These are phyloP conservation scores for Chrysolophus pictus DNA, from an alignment of 2,797 vertebrate genomes.

Conservation along the genomic window DNA sequence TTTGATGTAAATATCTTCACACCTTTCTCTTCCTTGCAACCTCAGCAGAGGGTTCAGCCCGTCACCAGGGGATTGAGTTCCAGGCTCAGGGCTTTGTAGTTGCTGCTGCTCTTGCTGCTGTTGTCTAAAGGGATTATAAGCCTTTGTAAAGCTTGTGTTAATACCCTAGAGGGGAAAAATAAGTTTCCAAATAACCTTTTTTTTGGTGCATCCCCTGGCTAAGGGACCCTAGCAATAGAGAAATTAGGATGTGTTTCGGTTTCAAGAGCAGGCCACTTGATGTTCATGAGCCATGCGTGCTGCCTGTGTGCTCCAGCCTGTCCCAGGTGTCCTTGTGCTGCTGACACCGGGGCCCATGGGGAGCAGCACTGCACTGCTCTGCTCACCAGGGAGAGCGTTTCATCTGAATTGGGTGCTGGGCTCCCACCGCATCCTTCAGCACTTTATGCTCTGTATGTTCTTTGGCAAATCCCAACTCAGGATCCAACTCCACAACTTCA, in stretches of 20 bases:
- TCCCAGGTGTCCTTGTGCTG: neutral
- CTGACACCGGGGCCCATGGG: neutral
- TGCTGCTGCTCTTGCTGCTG: slow-evolving; percentile 65
- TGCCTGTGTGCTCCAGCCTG: neutral
- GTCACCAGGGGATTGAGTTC: slow-evolving; percentile 43
- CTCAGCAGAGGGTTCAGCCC: slow-evolving; percentile 51
- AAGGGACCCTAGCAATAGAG: slow-evolving; percentile 2
- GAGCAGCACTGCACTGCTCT: neutral
- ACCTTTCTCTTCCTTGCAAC: slow-evolving; percentile 55
- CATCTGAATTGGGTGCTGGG: neutral
- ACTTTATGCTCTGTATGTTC: neutral
- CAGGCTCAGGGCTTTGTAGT: slow-evolving; percentile 67
- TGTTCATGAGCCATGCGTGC: neutral
- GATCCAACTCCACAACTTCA: slow-evolving; percentile 34
- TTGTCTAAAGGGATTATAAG: slow-evolving; percentile 76
- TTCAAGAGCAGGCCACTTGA: neutral
- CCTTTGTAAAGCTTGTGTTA: slow-evolving; percentile 73
- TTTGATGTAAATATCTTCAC: slow-evolving; percentile 67
- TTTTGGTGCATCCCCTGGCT: slow-evolving; percentile 11
- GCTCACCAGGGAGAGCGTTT: neutral
- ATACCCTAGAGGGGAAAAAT: slow-evolving; percentile 65
- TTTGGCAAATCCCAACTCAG: neutral
- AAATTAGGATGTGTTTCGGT: slow-evolving; percentile 9
- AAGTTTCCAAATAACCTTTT: slow-evolving; percentile 66
- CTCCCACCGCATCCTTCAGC: neutral